Evolutionary conservation across 2,888 invertebrate genomes (phyloP), one percentile per base, ranked within the genome.

Genomic region (Alentia gelatinosa): DNA sequence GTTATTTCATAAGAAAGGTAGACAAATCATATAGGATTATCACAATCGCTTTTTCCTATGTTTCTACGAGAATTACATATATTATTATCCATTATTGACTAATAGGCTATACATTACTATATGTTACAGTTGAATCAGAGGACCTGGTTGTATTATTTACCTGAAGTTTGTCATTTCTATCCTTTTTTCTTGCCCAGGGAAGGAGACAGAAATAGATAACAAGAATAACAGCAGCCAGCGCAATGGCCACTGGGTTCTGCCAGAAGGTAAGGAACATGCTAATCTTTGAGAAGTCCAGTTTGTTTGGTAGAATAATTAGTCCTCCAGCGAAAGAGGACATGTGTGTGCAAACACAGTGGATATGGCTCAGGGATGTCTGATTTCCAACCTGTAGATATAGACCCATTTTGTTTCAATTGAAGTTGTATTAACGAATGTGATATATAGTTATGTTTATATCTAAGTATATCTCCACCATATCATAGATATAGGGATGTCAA

Each of bases 231-330:
- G 35, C 39, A 23, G 91, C 68, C 35, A 84, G 39, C 35, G 42
- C 50, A 26, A 91, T 75, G 63, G 89, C 92, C 23, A 92, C 74
- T 26, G 92, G 92, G 63, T 91, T 92, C 75, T 92, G 47, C 88
- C 89, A 89, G 50, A 92, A 74, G 0, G 26, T 63, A 0, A 63
- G 30, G 74, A 92, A 92, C 89, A 63, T 91, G 9, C 33, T 37
- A 26, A 90, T 89, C n/a, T 91, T 42, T 7, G 26, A 9, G 35
- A 92, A 47, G 91, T 92, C 63, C 4, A 92, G 91, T 19, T n/a
- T 63, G 75, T 92, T 92, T 26, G 92, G 92, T 56, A 90, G 47
- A 23, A 90, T 89, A 39, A 90, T 68, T 12, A 91, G 89, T n/a
- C 74, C 42, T 15, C 86, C 90, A 33, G 74, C 91, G 83, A 92